Evolutionary conservation across 1,140 invertebrate genomes (phyloP), one percentile per base, ranked within the genome.

Genomic region (Cotesia typhae): DNA sequence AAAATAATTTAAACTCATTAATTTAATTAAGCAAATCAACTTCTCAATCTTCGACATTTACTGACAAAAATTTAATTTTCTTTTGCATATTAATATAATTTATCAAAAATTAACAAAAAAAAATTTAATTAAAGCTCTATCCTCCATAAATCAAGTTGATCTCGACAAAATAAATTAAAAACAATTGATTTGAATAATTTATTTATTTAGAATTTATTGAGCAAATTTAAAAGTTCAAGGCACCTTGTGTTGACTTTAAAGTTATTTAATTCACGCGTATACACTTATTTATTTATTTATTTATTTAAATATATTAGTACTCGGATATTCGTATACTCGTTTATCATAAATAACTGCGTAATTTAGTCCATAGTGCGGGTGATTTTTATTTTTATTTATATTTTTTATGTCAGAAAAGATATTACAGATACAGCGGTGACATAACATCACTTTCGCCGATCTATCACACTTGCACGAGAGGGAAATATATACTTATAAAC

Each of bases 361-460:
- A 61, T 70, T 70, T 41, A 38, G 38, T 47, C 37, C 35, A 65
- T 66, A 37, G 61, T 52, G 70, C 63, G 70, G 70, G 69, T 70
- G 69, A 53, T 71, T 52, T 41, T 64, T 57, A 57, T 38, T 59
- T 70, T 70, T 59, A 10, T 63, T 37, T 60, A 9, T 47, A 47
- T 47, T 9, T 47, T 9, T 28, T 17, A 67, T 52, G 7, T 55
- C 14, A 37, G 14, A 20, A n/a, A 28, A 35, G 12, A 69, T 28
- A 36, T 55, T 51, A 28, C 17, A 52, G 35, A 47, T 5, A 17
- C 55, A 35, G 17, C 14, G 38, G 41, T 78, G 76, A 80, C 72
- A 74, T 80, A 80, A 80, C 75, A 61, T 70, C 67, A 76, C 79
- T 80, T 80, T 80, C 79, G 77, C 79, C 76, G 72, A 79, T 80